Base-by-base conservation (phyloP, 2,797 vertebrate species). In the Sebastes miniatus region DNA sequence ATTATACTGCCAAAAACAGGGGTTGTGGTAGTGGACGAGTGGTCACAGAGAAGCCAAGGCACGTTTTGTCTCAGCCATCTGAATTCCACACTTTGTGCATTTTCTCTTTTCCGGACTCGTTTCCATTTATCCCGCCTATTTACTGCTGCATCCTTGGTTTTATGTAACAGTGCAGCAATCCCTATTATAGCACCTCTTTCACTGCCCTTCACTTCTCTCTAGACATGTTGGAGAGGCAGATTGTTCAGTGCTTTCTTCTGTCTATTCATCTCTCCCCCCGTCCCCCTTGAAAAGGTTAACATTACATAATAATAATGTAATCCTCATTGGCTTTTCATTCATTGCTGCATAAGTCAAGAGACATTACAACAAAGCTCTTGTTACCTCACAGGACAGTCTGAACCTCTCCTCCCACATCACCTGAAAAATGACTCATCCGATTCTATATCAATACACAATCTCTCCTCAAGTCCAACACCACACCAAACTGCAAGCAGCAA, bases 401-500 rank as follows among this genome's bases (percentile, higher is more conserved):
- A 83, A 70, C 73, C 69, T 72, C 63, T 85, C 73, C 80, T 77
- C 47, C 76, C 77, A 75, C 86, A 59, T 81, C 63, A 81, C 77
- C 73, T 88, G 79, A 80, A 86, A 74, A 66, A 77, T 90, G 85
- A 91, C 86, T 92, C 84, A 89, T 92, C 81, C 34, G 18, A 47
- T 18, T 67, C 70, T 32, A 20, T 29, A 63, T 63, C 64, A 63
- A 71, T 12, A 20, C 64, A 58, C 64, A 39, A 74, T 80, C 81
- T 73, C 58, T 76, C 47, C 69, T n/a, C 77, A 69, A 81, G 47
- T 74, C 25, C 65, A 73, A 59, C 65, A 25, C n/a, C 16, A 68
- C 27, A 11, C 5, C 47, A 73, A 69, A 50, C 65, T 59, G 52
- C 54, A 79, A 91, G 83, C 80, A 85, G 80, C 84, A 85, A 81